Percentiles rank a stretch among this genome's conserved stretches.
These are phyloP conservation scores for Camelus bactrianus DNA, from an alignment of 2,113 vertebrate species.

Conservation along the genomic window DNA sequence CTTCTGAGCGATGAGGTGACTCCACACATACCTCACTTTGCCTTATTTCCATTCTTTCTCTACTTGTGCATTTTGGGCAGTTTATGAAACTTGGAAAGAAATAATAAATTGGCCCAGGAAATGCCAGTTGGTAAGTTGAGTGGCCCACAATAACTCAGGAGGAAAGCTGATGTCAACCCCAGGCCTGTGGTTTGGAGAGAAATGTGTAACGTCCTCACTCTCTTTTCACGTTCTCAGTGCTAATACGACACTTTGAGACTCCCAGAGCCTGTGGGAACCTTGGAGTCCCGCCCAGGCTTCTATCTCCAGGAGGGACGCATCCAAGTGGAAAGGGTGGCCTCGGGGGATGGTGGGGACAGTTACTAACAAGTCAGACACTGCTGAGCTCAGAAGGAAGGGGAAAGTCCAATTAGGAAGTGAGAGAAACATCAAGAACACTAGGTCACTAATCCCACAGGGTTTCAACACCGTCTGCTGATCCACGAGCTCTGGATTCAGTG, in stretches of 20 bases:
- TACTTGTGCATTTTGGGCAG: not conserved
- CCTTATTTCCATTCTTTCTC: not conserved
- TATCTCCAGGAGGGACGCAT: not conserved
- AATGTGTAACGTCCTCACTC: rapidly evolving
- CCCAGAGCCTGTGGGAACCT: rapidly evolving
- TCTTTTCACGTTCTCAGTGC: rapidly evolving
- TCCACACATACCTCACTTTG: rapidly evolving
- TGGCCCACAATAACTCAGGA: rapidly evolving
- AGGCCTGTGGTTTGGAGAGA: not conserved
- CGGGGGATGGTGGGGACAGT: rapidly evolving
- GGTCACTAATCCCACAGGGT: too few relatives aligned
- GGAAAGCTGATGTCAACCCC: rapidly evolving
- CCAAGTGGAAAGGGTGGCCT: rapidly evolving
- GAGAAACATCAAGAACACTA: rapidly evolving
- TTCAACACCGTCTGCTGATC: not conserved
- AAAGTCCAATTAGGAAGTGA: not conserved
- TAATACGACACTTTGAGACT: not conserved
- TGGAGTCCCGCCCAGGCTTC: rapidly evolving
- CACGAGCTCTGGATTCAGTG: not conserved
- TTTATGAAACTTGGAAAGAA: not conserved
- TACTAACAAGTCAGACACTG: rapidly evolving
- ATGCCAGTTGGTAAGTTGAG: not conserved
- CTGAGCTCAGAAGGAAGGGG: not conserved
- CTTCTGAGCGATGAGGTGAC: rapidly evolving
- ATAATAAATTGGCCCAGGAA: not conserved